Conservation (phyloP, 2,888 invertebrate genomes). For the Metacarcinus magister region DNA sequence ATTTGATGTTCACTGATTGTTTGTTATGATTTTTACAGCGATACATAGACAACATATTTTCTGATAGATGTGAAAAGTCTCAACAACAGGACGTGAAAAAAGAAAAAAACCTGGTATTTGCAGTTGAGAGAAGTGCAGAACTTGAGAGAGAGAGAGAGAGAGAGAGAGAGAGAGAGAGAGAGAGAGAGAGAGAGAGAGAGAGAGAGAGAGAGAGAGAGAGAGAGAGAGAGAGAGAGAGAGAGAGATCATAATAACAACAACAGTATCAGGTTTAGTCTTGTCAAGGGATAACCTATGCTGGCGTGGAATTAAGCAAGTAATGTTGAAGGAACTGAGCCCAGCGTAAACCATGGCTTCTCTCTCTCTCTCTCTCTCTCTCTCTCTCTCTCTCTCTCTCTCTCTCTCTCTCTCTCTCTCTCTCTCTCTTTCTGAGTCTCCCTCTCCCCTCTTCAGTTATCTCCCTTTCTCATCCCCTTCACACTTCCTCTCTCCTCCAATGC, state of each 20-base stretch:
- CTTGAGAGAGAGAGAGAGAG: neutral
- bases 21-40: no score
- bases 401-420: neutral
- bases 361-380: neutral
- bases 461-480: no score
- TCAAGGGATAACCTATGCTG: neutral
- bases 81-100: neutral
- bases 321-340: no score
- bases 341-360: neutral
- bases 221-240: neutral
- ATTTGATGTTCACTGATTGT: no score
- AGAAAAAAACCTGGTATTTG: neutral
- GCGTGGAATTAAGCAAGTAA: neutral
- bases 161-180: constrained; percentile 11
- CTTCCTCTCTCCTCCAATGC: no score
- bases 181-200: neutral
- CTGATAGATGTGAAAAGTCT: neutral
- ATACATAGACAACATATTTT: no score
- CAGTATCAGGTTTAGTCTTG: neutral
- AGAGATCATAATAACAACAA: neutral
- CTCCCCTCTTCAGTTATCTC: no score
- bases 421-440: neutral
- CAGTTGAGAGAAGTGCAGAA: neutral
- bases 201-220: neutral
- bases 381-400: constrained; percentile 35